Evolutionary conservation across 2,888 invertebrate species (phyloP).

Genomic region (Catotricha subobsoleta): DNA sequence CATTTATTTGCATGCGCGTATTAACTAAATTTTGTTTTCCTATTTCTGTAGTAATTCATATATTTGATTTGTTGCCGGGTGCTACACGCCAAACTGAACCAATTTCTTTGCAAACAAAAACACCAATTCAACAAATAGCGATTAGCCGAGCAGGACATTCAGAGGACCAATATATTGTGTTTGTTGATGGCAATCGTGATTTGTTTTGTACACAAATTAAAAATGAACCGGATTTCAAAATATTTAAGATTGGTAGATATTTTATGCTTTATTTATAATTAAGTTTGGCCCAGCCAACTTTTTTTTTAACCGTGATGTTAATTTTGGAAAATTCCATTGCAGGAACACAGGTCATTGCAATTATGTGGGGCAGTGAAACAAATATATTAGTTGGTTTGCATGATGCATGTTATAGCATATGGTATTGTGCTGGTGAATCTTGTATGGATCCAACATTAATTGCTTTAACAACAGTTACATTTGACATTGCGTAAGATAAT

Average conservation of each 20-base stretch:
- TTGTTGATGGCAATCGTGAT: constrained; percentile 80
- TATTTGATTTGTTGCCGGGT: constrained; percentile 55
- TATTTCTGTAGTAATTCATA: constrained; percentile 44
- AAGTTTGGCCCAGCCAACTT: neutral
- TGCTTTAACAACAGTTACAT: constrained; percentile 36
- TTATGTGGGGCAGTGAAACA: constrained; percentile 49
- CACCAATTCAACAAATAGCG: constrained; percentile 63
- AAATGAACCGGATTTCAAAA: constrained; percentile 7
- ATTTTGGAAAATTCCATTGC: neutral
- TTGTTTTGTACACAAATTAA: constrained; percentile 51
- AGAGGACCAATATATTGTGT: constrained; percentile 63
- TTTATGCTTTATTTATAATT: neutral
- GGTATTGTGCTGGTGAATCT: constrained; percentile 61
- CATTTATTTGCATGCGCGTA: neutral
- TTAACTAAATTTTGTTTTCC: neutral
- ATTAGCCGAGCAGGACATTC: constrained; percentile 69
- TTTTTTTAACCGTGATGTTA: constrained; percentile 1
- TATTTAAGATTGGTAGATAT: constrained; percentile 21
- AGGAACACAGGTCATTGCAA: constrained; percentile 38
- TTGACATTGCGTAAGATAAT: constrained; percentile 30
- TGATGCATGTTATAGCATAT: constrained; percentile 60
- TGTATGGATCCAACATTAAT: constrained; percentile 54
- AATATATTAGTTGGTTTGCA: constrained; percentile 65
- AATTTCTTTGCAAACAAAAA: constrained; percentile 40
- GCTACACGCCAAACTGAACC: constrained; percentile 40